Percentiles rank a stretch among this genome's conserved stretches.
phyloP scores from a whole-genome alignment of 2,113 vertebrate species.

The Scomber colias region DNA sequence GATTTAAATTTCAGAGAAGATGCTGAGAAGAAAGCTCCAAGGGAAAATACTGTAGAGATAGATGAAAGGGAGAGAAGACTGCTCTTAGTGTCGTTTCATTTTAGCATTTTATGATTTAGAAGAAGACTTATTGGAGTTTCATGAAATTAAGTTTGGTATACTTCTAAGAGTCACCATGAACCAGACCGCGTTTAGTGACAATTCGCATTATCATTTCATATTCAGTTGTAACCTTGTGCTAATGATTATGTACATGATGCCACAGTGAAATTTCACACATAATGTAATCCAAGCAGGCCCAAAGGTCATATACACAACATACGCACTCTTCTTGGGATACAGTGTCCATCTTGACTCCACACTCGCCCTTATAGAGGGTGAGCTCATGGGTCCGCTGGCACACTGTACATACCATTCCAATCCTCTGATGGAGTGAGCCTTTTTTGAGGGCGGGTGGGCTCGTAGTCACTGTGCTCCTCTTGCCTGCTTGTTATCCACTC shows the following conservation, averaged over 20 bases:
- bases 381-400: slow-evolving; percentile 62
- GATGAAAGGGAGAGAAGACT: neutral
- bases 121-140: neutral
- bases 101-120: neutral
- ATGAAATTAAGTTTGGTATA: neutral
- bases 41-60: neutral
- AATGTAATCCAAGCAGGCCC: slow-evolving; percentile 48
- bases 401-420: slow-evolving; percentile 63
- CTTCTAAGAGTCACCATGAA: neutral
- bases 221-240: slow-evolving; percentile 50
- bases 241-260: slow-evolving; percentile 66
- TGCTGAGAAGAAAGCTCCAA: slow-evolving; percentile 9
- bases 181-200: neutral
- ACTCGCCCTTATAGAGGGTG: slow-evolving; percentile 57
- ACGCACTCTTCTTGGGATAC: slow-evolving; percentile 16
- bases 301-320: slow-evolving; percentile 68
- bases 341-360: slow-evolving; percentile 32
- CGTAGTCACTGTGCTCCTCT: slow-evolving; percentile 49
- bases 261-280: slow-evolving; percentile 63
- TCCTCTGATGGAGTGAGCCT: slow-evolving; percentile 61
- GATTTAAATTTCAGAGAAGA: slow-evolving; percentile 45
- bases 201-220: neutral
- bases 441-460: slow-evolving; percentile 43
- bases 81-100: slow-evolving; percentile 11
- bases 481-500: slow-evolving; percentile 59